phyloP scores from a whole-genome alignment of 2,797 vertebrate genomes.

The Sarcophilus harrisii region DNA sequence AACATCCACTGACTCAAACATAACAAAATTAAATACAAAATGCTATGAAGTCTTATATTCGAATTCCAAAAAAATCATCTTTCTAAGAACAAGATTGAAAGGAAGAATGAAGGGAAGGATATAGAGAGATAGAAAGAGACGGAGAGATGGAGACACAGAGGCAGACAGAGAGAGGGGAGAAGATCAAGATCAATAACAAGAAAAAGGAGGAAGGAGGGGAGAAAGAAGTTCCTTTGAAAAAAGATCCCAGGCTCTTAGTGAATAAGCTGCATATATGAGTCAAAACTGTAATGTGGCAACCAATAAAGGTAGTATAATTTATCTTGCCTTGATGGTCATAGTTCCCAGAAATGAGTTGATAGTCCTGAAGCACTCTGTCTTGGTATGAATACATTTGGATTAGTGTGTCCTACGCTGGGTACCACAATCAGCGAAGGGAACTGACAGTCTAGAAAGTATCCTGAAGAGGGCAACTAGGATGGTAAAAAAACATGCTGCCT shows the following conservation, averaged over 20 bases:
- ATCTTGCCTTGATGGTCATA: not conserved
- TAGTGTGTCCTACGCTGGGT: not conserved
- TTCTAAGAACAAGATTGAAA: not conserved
- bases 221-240: no score
- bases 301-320: not conserved
- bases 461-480: not conserved
- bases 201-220: not conserved
- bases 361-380: not conserved
- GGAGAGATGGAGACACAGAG: no score
- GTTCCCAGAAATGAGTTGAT: not conserved
- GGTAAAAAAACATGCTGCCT: not conserved
- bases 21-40: not conserved
- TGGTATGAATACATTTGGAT: not conserved
- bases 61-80: not conserved
- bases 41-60: not conserved
- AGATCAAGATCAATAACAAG: not conserved
- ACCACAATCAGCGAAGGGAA: not conserved
- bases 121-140: not conserved
- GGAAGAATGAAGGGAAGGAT: no score
- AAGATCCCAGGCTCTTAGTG: not conserved
- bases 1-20: not conserved
- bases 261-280: not conserved
- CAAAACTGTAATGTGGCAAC: no score
- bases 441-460: not conserved
- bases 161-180: rapidly evolving